Conservation (phyloP, 1,140 invertebrate species). For the Drosophila ohnishii region DNA sequence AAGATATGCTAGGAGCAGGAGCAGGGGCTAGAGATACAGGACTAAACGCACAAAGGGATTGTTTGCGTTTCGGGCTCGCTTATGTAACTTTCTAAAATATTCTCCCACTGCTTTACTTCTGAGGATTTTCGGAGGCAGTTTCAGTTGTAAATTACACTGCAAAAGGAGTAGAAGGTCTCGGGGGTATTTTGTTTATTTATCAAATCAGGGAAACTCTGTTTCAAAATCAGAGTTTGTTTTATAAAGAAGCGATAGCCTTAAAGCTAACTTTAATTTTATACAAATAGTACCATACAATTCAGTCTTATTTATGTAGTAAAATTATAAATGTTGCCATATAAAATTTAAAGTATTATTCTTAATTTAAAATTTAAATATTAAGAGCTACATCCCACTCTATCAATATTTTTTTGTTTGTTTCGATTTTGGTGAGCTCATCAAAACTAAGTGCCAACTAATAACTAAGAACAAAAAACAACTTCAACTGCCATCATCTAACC, state of each 20-base stretch:
- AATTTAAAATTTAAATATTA: not conserved
- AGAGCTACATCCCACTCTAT: not conserved
- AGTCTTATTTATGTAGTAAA: too few species aligned
- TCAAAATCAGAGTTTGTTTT: not conserved
- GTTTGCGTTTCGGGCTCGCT: conserved; percentile 54
- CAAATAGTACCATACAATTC: too few species aligned
- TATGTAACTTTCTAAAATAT: conserved; percentile 71
- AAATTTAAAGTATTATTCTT: too few species aligned
- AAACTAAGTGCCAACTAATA: conserved; percentile 39
- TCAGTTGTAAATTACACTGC: conserved; percentile 22
- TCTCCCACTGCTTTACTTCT: conserved; percentile 7
- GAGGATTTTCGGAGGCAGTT: conserved; percentile 11
- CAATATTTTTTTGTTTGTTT: conserved; percentile 10
- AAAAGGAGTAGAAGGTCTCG: conserved; percentile 8
- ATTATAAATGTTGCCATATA: too few species aligned
- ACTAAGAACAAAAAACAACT: conserved; percentile 11
- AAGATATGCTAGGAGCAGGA: conserved; percentile 21
- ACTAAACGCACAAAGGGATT: conserved; percentile 57
- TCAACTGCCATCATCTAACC: conserved; percentile 38
- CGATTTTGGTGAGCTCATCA: conserved; percentile 24
- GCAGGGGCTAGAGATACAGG: conserved; percentile 18
- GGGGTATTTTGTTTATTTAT: not conserved
- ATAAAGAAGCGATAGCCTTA: too few species aligned
- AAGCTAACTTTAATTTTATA: too few species aligned
- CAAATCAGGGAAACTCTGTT: not conserved